These are phyloP conservation scores for Syngnathus rostellatus DNA, from an alignment of 2,797 vertebrate species.

Conservation along the genomic window DNA sequence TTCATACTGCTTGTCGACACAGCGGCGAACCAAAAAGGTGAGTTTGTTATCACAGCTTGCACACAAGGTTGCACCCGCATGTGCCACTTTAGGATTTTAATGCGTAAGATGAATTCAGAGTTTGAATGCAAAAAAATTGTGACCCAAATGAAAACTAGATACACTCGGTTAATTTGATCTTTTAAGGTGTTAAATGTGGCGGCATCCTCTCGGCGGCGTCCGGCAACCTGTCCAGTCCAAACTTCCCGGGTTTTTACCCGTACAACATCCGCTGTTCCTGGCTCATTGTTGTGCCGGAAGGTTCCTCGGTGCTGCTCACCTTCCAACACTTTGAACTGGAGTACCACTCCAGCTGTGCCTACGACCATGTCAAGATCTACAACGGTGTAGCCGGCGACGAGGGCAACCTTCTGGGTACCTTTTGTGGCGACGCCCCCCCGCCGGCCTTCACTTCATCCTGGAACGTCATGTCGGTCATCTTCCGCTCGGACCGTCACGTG, in stretches of 20 bases:
- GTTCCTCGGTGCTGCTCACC: slow-evolving; percentile 85
- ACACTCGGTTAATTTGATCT: too few relatives aligned
- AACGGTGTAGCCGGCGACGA: slow-evolving; percentile 80
- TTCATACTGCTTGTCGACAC: slow-evolving; percentile 63
- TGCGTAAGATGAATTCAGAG: not conserved
- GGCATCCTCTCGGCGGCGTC: slow-evolving; percentile 85
- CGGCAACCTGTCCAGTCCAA: slow-evolving; percentile 91
- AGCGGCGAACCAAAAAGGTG: slow-evolving; percentile 79
- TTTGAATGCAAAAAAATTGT: not conserved
- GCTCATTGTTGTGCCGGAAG: slow-evolving; percentile 93
- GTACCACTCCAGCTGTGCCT: slow-evolving; percentile 79
- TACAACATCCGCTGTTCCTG: slow-evolving; percentile 87
- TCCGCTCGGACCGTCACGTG: slow-evolving; percentile 92
- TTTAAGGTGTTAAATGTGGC: slow-evolving; percentile 90
- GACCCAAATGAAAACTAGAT: too few relatives aligned
- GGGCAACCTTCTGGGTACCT: slow-evolving; percentile 90
- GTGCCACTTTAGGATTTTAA: not conserved
- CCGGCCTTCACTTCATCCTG: slow-evolving; percentile 90
- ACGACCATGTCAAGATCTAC: slow-evolving; percentile 95
- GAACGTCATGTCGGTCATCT: slow-evolving; percentile 91
- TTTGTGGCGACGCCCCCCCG: slow-evolving; percentile 79
- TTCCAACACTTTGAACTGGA: slow-evolving; percentile 91
- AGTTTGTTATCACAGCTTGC: slow-evolving; percentile 47
- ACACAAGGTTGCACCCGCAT: not conserved
- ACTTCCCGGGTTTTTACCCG: slow-evolving; percentile 89